phyloP scores from a whole-genome alignment of 2,113 vertebrate species.

The Circaetus gallicus region DNA sequence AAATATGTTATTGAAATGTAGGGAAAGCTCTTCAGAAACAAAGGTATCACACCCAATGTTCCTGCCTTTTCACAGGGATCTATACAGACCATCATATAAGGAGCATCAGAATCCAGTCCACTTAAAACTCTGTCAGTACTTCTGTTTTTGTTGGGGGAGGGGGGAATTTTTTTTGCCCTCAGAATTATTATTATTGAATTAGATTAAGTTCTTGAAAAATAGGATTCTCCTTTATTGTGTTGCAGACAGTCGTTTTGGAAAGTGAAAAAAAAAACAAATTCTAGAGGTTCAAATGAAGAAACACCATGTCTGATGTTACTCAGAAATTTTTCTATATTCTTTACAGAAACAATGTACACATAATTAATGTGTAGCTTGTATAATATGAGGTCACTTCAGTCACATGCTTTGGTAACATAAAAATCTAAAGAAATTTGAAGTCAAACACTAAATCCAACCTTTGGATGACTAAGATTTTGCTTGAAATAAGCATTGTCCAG shows the following conservation, averaged over 20 bases:
- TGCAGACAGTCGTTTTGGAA: not conserved
- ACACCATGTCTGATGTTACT: not conserved
- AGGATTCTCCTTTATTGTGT: not conserved
- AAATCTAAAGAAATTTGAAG: not conserved
- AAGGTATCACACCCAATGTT: not conserved
- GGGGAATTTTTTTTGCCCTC: not conserved
- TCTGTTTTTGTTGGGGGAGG: not conserved
- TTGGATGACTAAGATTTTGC: not conserved
- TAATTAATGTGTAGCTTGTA: not conserved
- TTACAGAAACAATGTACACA: not conserved
- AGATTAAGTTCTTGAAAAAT: not conserved
- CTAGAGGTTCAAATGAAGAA: not conserved
- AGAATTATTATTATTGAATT: not conserved
- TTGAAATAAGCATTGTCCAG: not conserved
- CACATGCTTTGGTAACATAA: not conserved
- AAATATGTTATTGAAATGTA: not conserved
- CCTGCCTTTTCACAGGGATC: not conserved
- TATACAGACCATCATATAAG: not conserved
- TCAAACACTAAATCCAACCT: not conserved
- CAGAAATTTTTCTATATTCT: not conserved
- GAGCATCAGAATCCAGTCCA: not conserved
- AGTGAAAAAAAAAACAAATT: not conserved
- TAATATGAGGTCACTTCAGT: not conserved
- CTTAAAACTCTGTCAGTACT: not conserved
- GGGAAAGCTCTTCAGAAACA: not conserved